A percentile compares a stretch with the other conserved stretches of the same genome.
Evolutionary conservation across 2,113 vertebrate species (phyloP).

Genomic region (Motacilla tschutschensis): DNA sequence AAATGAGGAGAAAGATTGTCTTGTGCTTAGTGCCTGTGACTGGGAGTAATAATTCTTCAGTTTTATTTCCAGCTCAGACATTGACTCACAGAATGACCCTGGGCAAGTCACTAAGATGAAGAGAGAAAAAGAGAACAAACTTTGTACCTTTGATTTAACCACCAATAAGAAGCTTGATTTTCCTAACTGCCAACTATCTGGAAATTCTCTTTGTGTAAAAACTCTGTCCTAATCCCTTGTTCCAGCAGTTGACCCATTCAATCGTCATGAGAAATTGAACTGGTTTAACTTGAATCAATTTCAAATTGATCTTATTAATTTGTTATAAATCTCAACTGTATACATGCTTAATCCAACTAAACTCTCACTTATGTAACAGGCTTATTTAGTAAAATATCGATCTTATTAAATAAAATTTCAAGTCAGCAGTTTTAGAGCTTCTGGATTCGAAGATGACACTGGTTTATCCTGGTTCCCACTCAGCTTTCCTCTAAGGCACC

Average conservation of each 20-base stretch:
- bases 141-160: neutral
- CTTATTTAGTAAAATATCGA: neutral
- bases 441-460: neutral
- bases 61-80: conserved; percentile 34
- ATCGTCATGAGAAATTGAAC: neutral
- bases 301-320: neutral
- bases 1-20: conserved; percentile 43
- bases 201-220: neutral
- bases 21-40: conserved; percentile 9
- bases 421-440: neutral
- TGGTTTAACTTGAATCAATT: neutral
- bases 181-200: neutral
- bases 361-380: neutral
- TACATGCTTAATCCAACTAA: neutral
- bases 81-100: neutral
- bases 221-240: neutral
- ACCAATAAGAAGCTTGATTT: neutral
- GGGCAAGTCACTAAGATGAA: neutral
- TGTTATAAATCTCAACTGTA: neutral
- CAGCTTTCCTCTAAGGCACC: neutral
- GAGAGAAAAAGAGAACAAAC: neutral
- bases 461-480: neutral
- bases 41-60: conserved; percentile 39
- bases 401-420: neutral
- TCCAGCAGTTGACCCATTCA: neutral